Percentiles rank a stretch among this genome's conserved stretches.
These are phyloP conservation scores for Gymnocephalus cernua DNA, from an alignment of 2,113 vertebrate genomes.

Conservation along the genomic window DNA sequence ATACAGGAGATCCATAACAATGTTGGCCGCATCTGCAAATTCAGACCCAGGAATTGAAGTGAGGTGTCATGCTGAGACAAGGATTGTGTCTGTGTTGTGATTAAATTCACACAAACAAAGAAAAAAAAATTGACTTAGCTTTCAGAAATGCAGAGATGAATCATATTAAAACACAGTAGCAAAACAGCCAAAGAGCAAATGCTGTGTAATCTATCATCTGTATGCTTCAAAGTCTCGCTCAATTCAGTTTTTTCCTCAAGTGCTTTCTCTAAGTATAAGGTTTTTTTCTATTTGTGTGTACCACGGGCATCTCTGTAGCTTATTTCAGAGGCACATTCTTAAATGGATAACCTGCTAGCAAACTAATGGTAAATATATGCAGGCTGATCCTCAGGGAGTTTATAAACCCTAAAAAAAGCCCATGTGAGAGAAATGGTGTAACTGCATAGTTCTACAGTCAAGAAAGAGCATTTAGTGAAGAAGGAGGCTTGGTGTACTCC, in stretches of 20 bases:
- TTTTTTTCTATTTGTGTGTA: neutral
- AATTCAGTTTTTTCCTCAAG: constrained; percentile 3
- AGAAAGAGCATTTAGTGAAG: constrained; percentile 49
- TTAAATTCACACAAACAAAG: constrained; percentile 57
- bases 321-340: neutral
- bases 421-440: constrained; percentile 40
- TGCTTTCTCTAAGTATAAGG: neutral
- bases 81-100: constrained; percentile 38
- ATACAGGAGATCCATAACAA: constrained; percentile 47
- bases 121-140: constrained; percentile 27
- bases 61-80: constrained; percentile 51
- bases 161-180: constrained; percentile 45
- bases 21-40: constrained; percentile 54
- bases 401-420: constrained; percentile 42
- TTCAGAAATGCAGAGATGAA: constrained; percentile 31
- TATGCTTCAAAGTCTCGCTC: neutral
- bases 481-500: constrained; percentile 47
- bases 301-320: neutral
- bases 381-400: constrained; percentile 39
- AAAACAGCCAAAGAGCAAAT: constrained; percentile 37
- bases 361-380: constrained; percentile 46
- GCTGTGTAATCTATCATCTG: constrained; percentile 20
- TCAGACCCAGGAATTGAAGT: constrained; percentile 49
- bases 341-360: constrained; percentile 30
- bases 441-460: constrained; percentile 46